Percentiles rank a stretch among this genome's conserved stretches.
phyloP scores from a whole-genome alignment of 64 coral and sea anemone species.

The Hydrozoanthus tunicans region DNA sequence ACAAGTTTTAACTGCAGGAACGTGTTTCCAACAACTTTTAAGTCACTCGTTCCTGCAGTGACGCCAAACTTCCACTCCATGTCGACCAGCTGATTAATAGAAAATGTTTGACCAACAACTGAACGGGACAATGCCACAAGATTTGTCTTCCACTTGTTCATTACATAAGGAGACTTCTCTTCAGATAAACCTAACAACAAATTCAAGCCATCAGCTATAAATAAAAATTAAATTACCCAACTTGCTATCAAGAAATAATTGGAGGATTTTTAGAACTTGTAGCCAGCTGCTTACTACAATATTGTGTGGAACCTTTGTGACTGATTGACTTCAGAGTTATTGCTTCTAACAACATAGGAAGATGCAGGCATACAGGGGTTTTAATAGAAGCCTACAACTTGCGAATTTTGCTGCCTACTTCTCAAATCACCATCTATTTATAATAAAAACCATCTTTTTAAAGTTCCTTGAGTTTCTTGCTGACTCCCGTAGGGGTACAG shows the following conservation, averaged over 20 bases:
- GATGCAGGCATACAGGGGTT: no score
- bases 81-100: conserved; percentile 91
- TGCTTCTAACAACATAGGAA: no score
- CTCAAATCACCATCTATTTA: no score
- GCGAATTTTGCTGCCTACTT: no score
- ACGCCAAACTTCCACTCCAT: conserved; percentile 99
- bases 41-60: conserved; percentile 93
- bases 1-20: conserved; percentile 98
- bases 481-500: no score
- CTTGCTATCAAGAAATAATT: background rate
- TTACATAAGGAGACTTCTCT: conserved; percentile 77
- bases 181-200: conserved; percentile 69
- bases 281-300: no score
- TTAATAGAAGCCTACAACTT: no score
- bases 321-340: no score
- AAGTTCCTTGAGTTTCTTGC: no score
- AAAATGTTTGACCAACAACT: conserved; percentile 94
- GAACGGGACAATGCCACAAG: conserved; percentile 90
- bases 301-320: no score
- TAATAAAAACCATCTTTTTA: no score
- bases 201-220: background rate
- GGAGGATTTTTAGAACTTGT: background rate
- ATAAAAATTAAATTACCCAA: background rate
- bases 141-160: conserved; percentile 88
- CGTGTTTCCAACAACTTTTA: conserved; percentile 97